Conservation (phyloP, 2,797 vertebrate species). For the Saxicola maurus region DNA sequence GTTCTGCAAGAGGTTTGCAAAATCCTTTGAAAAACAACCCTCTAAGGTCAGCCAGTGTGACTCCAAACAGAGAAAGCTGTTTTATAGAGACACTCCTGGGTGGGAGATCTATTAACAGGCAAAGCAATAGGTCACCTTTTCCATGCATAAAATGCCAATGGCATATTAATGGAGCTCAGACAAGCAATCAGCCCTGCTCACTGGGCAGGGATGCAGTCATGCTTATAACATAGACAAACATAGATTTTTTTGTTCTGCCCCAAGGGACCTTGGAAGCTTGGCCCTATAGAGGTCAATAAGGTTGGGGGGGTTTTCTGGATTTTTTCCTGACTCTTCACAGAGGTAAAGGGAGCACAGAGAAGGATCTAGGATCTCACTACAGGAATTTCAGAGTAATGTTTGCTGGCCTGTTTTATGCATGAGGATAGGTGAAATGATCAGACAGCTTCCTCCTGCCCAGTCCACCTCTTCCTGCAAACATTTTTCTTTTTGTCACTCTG, state of each 20-base stretch:
- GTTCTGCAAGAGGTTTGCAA: not conserved
- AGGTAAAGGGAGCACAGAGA: not conserved
- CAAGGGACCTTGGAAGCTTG: not conserved
- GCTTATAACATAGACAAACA: not conserved
- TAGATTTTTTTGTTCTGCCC: not conserved
- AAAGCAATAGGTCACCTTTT: constrained; percentile 13
- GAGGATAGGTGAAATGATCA: not conserved
- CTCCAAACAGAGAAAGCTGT: not conserved
- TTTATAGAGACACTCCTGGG: not conserved
- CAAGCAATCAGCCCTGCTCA: not conserved
- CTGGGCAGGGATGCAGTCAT: not conserved
- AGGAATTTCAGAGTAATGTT: not conserved
- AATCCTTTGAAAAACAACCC: not conserved
- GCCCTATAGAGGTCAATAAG: not conserved
- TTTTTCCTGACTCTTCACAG: not conserved
- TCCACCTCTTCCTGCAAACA: not conserved
- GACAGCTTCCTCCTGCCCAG: not conserved
- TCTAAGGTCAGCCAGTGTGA: not conserved
- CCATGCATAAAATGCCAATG: not conserved
- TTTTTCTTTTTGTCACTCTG: not conserved
- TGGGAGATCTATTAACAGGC: not conserved
- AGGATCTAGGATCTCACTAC: not conserved
- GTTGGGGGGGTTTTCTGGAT: not conserved
- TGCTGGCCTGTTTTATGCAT: not conserved
- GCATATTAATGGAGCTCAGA: not conserved